Evolutionary conservation across 2,797 vertebrate genomes (phyloP).

Genomic region (Hippoglossus hippoglossus): DNA sequence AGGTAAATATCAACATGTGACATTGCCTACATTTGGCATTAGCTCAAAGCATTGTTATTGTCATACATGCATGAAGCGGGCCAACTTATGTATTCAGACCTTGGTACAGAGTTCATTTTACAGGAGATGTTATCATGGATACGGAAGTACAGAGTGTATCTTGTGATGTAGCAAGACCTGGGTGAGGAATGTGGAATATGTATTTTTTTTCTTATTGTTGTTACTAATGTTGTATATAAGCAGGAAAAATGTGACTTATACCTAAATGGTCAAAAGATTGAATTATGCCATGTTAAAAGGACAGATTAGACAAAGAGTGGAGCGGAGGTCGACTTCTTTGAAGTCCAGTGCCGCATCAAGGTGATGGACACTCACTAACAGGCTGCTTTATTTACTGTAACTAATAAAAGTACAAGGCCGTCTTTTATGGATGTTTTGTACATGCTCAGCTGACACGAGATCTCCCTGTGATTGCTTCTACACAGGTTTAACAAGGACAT

Average conservation of each 20-base stretch:
- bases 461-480: constrained; percentile 39
- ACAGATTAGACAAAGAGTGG: neutral
- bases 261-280: neutral
- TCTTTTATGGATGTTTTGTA: constrained; percentile 44
- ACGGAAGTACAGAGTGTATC: constrained; percentile 22
- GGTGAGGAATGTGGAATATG: too few relatives aligned
- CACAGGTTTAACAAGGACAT: constrained; percentile 93
- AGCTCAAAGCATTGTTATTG: neutral
- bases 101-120: constrained; percentile 34
- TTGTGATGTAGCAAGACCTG: constrained; percentile 3
- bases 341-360: neutral
- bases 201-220: too few relatives aligned
- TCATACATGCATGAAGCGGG: neutral
- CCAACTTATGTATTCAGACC: constrained; percentile 21
- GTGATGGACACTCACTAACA: constrained; percentile 3
- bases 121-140: constrained; percentile 20
- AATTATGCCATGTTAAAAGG: neutral
- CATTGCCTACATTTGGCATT: too few relatives aligned
- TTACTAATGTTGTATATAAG: neutral
- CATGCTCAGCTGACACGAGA: constrained; percentile 12
- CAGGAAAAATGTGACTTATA: neutral
- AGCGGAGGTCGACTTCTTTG: neutral
- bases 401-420: constrained; percentile 33
- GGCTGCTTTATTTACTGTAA: constrained; percentile 26
- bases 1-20: too few relatives aligned